Evolutionary conservation across 2,888 invertebrate genomes (phyloP).

Genomic region (Trachelus iudaicus): DNA sequence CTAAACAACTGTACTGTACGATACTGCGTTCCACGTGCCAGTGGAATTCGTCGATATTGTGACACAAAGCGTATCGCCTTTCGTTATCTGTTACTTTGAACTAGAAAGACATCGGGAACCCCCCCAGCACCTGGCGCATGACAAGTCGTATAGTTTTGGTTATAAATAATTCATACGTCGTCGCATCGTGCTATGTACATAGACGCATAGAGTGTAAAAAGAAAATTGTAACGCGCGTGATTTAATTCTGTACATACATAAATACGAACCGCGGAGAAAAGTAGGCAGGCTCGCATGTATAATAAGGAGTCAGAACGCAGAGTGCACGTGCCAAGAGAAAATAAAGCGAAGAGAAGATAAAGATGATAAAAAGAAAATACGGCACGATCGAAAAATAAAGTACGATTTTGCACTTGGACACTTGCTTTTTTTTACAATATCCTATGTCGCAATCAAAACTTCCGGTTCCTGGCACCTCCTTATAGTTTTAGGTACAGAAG

Average conservation of each 20-base stretch:
- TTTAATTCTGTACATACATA: slow-evolving; percentile 18
- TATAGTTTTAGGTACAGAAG: background rate
- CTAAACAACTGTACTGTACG: background rate
- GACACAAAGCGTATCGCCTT: background rate
- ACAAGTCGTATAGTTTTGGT: slow-evolving; percentile 17
- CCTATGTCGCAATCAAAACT: background rate
- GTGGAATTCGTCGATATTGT: background rate
- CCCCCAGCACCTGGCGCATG: slow-evolving; percentile 18
- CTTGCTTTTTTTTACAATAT: background rate
- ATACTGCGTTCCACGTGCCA: background rate
- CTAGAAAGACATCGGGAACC: background rate
- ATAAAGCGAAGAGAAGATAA: background rate
- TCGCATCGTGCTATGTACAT: slow-evolving; percentile 13
- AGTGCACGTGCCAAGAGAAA: background rate
- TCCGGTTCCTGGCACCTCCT: background rate
- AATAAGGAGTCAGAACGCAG: background rate
- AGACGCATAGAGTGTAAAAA: background rate
- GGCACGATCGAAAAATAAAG: background rate
- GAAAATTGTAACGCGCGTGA: slow-evolving; percentile 16
- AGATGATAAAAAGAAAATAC: background rate
- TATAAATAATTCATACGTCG: slow-evolving; percentile 19
- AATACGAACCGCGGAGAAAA: slow-evolving; percentile 4
- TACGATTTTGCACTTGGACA: background rate
- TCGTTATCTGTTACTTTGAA: background rate
- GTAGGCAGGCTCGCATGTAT: background rate